phyloP scores from a whole-genome alignment of 2,888 invertebrate species.

The Drosophila subsilvestris region DNA sequence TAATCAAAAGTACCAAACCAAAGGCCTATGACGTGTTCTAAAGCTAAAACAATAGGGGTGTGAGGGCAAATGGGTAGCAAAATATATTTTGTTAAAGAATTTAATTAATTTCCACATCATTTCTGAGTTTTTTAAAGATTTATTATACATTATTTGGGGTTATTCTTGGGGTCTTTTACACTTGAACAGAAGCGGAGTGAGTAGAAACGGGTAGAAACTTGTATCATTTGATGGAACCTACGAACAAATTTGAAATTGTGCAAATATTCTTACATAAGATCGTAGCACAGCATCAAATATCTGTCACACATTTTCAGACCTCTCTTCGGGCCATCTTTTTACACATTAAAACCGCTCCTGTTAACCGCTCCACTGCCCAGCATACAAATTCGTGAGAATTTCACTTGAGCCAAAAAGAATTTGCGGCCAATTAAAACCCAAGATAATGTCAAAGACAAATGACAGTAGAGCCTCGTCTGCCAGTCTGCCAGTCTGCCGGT shows the following conservation, averaged over 20 bases:
- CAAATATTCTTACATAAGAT: too few species aligned
- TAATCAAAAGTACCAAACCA: conserved; percentile 53
- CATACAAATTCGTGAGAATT: conserved; percentile 61
- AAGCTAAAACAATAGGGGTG: background rate
- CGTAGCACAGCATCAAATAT: too few species aligned
- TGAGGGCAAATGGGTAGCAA: background rate
- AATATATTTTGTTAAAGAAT: background rate
- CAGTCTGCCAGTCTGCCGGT: background rate
- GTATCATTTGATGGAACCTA: too few species aligned
- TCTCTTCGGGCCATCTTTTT: background rate
- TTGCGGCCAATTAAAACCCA: conserved; percentile 64
- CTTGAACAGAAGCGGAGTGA: background rate
- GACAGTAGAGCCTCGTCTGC: conserved; percentile 33
- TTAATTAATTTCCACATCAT: background rate
- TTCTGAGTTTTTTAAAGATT: background rate
- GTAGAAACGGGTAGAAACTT: too few species aligned
- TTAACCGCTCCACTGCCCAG: background rate
- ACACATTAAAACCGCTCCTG: conserved; percentile 14
- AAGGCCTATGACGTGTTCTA: conserved; percentile 56
- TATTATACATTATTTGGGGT: background rate
- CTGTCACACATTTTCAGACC: too few species aligned
- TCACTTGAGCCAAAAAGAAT: conserved; percentile 31
- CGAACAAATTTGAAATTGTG: too few species aligned
- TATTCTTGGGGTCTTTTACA: background rate
- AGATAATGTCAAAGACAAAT: conserved; percentile 68